A percentile compares a stretch with the other conserved stretches of the same genome.
Evolutionary conservation across 2,888 invertebrate species (phyloP).

Genomic region (Synergus umbraculus): DNA sequence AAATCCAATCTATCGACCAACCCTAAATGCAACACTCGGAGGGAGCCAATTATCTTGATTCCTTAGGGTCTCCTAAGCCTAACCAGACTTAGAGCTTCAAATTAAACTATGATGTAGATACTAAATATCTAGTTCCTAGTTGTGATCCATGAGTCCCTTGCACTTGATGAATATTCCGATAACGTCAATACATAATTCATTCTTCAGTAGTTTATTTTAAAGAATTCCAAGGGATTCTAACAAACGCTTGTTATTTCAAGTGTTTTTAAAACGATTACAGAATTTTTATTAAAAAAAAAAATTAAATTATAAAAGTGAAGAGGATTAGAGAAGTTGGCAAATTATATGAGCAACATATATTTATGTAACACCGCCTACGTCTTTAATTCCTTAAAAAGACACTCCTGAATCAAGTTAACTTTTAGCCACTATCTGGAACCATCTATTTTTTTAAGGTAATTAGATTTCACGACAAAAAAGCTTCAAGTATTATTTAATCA

Average conservation of each 20-base stretch:
- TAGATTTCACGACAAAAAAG: background rate
- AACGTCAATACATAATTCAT: background rate
- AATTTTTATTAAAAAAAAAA: no score
- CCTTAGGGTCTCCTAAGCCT: conserved; percentile 35
- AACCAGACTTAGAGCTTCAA: conserved; percentile 9
- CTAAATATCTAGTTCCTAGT: conserved; percentile 22
- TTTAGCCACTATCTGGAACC: background rate
- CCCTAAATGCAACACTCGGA: conserved; percentile 32
- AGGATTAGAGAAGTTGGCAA: no score
- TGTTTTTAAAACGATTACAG: no score
- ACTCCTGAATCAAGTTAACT: background rate
- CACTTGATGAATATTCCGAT: conserved; percentile 15
- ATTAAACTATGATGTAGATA: conserved; percentile 29
- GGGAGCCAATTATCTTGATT: conserved; percentile 37
- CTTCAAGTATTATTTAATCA: no score
- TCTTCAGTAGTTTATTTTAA: background rate
- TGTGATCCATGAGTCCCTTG: conserved; percentile 15
- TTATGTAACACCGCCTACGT: no score
- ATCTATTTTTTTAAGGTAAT: background rate
- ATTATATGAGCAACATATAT: no score
- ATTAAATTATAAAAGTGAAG: no score
- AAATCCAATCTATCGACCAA: conserved; percentile 28
- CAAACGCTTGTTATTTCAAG: no score
- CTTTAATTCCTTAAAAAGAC: background rate
- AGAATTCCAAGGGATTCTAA: no score